These are phyloP conservation scores for Lordiphosa andalusiaca DNA, from an alignment of 2,888 invertebrate species.

Conservation along the genomic window DNA sequence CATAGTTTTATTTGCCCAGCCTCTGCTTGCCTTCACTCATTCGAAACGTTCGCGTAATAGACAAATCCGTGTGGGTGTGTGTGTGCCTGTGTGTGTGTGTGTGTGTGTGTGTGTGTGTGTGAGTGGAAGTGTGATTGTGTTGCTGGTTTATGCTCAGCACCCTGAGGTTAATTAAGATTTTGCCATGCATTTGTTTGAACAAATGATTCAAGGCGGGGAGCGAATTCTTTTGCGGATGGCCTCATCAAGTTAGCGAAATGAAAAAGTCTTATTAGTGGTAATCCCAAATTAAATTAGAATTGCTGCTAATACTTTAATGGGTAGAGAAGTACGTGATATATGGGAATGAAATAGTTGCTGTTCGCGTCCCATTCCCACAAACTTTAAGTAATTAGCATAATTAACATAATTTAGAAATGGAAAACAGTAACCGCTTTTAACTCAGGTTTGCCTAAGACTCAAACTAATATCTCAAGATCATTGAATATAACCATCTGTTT, in stretches of 20 bases:
- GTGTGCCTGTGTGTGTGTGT: constrained; percentile 10
- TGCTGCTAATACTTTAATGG: constrained; percentile 53
- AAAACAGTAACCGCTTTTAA: too few relatives aligned
- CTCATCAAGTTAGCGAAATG: constrained; percentile 36
- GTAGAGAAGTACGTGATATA: constrained; percentile 21
- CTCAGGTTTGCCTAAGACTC: too few relatives aligned
- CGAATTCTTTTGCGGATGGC: constrained; percentile 13
- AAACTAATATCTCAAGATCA: too few relatives aligned
- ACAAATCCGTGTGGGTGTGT: constrained; percentile 21
- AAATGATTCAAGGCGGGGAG: constrained; percentile 27
- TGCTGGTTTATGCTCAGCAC: constrained; percentile 58
- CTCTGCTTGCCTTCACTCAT: constrained; percentile 62
- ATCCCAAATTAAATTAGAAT: constrained; percentile 65
- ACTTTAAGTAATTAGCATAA: too few relatives aligned
- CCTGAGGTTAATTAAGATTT: constrained; percentile 72
- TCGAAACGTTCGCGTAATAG: constrained; percentile 54
- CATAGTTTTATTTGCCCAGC: constrained; percentile 68
- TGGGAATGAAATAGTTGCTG: background rate
- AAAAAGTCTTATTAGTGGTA: constrained; percentile 64
- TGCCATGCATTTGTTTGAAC: constrained; percentile 65
- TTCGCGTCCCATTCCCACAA: too few relatives aligned
- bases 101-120: constrained; percentile 11
- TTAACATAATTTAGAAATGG: too few relatives aligned
- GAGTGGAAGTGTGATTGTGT: constrained; percentile 13
- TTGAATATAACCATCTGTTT: too few relatives aligned